phyloP scores from a whole-genome alignment of 2,113 vertebrate genomes.

The Taurulus bubalis region DNA sequence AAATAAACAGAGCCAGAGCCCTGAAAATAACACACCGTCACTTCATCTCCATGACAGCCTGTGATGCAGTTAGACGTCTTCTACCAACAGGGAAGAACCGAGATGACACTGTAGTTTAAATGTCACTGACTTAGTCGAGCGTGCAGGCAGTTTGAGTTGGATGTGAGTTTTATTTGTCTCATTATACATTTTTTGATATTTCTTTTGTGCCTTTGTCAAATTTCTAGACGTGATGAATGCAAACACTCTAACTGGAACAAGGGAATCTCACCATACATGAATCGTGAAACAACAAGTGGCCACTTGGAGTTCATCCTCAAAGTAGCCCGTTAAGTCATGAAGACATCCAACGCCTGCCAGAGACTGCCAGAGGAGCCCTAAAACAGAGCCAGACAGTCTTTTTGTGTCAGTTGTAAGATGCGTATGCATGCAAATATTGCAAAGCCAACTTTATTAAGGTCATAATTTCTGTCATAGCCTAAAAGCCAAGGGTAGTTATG shows the following conservation, averaged over 20 bases:
- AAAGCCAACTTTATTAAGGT: constrained; percentile 82
- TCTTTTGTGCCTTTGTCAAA: background rate
- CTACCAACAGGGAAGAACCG: constrained; percentile 29
- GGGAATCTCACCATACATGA: background rate
- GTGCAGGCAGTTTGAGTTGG: background rate
- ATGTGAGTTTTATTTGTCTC: background rate
- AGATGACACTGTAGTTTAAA: constrained; percentile 6
- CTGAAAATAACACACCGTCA: constrained; percentile 50
- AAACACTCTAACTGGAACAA: background rate
- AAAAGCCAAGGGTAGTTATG: constrained; percentile 81
- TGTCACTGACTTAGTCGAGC: background rate
- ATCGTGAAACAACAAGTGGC: constrained; percentile 24
- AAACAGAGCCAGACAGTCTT: constrained; percentile 75
- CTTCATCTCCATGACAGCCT: constrained; percentile 24
- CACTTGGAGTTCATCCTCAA: constrained; percentile 34
- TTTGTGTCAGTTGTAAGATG: constrained; percentile 74
- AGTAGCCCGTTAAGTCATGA: constrained; percentile 60
- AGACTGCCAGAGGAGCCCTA: constrained; percentile 64
- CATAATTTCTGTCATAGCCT: constrained; percentile 79
- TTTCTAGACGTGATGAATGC: background rate
- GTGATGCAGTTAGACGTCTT: constrained; percentile 41
- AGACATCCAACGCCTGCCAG: constrained; percentile 66
- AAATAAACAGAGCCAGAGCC: constrained; percentile 50
- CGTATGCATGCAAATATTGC: constrained; percentile 82
- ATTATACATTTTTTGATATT: background rate